Evolutionary conservation across 2,888 invertebrate species (phyloP).

Genomic region (Anorthoa munda): DNA sequence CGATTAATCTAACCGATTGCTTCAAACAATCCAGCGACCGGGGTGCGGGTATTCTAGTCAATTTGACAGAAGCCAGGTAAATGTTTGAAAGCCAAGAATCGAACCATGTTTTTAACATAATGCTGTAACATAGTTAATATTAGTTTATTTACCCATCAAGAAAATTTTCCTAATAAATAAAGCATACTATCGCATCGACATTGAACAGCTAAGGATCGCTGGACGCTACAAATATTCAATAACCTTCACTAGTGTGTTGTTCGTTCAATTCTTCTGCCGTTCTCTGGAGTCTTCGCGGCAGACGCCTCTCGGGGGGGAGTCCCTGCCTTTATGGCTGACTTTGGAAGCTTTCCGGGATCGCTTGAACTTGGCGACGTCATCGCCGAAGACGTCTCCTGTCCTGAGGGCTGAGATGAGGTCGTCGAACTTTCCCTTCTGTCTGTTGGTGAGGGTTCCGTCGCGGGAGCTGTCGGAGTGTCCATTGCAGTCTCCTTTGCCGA

Average conservation of each 20-base stretch:
- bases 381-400: slow-evolving; percentile 98
- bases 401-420: slow-evolving; percentile 98
- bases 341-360: slow-evolving; percentile 87
- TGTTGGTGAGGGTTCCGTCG: slow-evolving; percentile 83
- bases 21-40: slow-evolving; percentile 56
- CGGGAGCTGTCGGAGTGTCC: slow-evolving; percentile 85
- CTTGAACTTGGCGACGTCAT: slow-evolving; percentile 97
- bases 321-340: slow-evolving; percentile 84
- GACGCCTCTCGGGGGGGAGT: slow-evolving; percentile 85
- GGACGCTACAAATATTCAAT: slow-evolving; percentile 66
- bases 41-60: slow-evolving; percentile 44
- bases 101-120: slow-evolving; percentile 33
- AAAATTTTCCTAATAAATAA: slow-evolving; percentile 50
- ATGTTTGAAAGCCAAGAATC: slow-evolving; percentile 60
- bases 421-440: slow-evolving; percentile 97
- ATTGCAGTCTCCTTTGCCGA: slow-evolving; percentile 90
- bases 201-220: slow-evolving; percentile 50
- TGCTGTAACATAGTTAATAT: slow-evolving; percentile 44
- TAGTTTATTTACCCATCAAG: slow-evolving; percentile 47
- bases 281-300: slow-evolving; percentile 88
- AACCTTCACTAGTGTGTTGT: slow-evolving; percentile 55
- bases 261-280: slow-evolving; percentile 85
- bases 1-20: slow-evolving; percentile 63
- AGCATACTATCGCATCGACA: slow-evolving; percentile 56
- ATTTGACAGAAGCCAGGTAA: slow-evolving; percentile 50